Percentiles rank a stretch among this genome's conserved stretches.
Evolutionary conservation across 2,797 vertebrate species (phyloP).

Genomic region (Typhlichthys eigenmanni): DNA sequence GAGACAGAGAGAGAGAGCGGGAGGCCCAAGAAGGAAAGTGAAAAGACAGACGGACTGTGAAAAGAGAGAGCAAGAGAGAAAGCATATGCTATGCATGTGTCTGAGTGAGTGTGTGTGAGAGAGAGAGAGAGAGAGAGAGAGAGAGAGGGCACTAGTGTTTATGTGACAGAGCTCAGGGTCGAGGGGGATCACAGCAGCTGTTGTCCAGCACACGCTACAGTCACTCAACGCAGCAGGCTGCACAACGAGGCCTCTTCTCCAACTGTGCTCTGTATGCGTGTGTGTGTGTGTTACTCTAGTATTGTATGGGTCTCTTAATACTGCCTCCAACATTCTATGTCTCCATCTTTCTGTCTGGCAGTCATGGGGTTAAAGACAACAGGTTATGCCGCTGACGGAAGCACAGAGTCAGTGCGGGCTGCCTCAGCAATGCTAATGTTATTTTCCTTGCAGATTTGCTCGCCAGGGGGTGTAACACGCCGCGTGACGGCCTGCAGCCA

Average conservation of each 20-base stretch:
- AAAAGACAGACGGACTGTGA: too few relatives aligned
- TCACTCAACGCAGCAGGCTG: constrained; percentile 79
- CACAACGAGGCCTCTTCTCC: constrained; percentile 77
- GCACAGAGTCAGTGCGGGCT: constrained; percentile 5
- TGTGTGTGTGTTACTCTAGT: constrained; percentile 30
- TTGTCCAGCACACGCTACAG: constrained; percentile 80
- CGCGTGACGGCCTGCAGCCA: background rate
- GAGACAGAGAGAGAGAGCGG: background rate
- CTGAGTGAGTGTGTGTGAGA: too few relatives aligned
- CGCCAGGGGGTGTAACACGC: too few relatives aligned
- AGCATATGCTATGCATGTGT: too few relatives aligned
- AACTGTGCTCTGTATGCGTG: constrained; percentile 37
- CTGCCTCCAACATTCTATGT: background rate
- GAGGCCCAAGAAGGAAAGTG: too few relatives aligned
- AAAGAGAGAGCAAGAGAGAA: too few relatives aligned
- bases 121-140: too few relatives aligned
- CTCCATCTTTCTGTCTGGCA: constrained; percentile 2
- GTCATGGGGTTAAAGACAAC: background rate
- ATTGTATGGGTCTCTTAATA: constrained; percentile 4
- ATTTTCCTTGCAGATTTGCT: constrained; percentile 37
- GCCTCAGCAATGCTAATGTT: constrained; percentile 58
- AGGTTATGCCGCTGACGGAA: background rate
- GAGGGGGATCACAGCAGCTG: constrained; percentile 69
- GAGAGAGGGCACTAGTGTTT: too few relatives aligned
- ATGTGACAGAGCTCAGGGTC: too few relatives aligned